Conservation (phyloP, 2,888 invertebrate species). For the Carcina quercana region DNA sequence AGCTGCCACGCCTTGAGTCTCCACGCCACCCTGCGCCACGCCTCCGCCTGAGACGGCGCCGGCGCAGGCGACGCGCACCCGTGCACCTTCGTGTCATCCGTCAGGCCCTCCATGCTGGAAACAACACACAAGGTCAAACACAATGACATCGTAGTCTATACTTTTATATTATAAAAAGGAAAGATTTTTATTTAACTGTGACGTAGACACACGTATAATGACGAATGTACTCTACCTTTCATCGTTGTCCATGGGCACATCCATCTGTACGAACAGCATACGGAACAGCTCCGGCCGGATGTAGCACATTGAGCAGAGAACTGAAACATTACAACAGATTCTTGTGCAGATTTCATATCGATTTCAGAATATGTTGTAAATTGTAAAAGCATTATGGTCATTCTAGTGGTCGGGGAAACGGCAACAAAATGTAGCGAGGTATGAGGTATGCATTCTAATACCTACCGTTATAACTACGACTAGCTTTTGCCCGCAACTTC, state of each 20-base stretch:
- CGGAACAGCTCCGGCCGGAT: slow-evolving; percentile 86
- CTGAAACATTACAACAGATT: slow-evolving; percentile 27
- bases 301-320: slow-evolving; percentile 90
- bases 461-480: too few species aligned
- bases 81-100: slow-evolving; percentile 79
- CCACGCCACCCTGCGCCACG: slow-evolving; percentile 23
- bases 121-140: background rate
- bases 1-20: slow-evolving; percentile 78
- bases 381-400: too few species aligned
- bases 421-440: too few species aligned
- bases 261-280: slow-evolving; percentile 81
- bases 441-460: too few species aligned
- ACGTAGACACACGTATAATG: too few species aligned
- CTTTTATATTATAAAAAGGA: too few species aligned
- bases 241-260: slow-evolving; percentile 67
- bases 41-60: slow-evolving; percentile 6
- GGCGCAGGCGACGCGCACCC: slow-evolving; percentile 17
- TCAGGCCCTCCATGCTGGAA: slow-evolving; percentile 73
- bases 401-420: too few species aligned
- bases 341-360: too few species aligned
- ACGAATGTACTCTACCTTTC: slow-evolving; percentile 39
- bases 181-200: too few species aligned
- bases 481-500: too few species aligned
- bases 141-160: background rate
- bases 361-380: too few species aligned